A percentile compares a stretch with the other conserved stretches of the same genome.
phyloP scores from a whole-genome alignment of 2,797 vertebrate species.

The Hirundo rustica region DNA sequence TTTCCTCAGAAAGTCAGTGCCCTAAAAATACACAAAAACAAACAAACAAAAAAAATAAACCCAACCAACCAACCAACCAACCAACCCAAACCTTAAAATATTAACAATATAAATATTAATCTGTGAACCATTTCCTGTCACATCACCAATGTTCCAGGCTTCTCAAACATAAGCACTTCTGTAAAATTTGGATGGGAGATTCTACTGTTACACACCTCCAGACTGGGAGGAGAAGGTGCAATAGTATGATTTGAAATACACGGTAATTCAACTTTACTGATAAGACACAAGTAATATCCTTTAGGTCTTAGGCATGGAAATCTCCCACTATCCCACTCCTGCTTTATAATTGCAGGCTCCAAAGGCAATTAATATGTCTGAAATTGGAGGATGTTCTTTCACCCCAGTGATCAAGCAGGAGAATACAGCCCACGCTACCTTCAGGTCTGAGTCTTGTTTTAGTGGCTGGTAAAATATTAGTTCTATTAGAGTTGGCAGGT shows the following conservation, averaged over 20 bases:
- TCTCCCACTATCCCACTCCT: not conserved
- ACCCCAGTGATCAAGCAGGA: not conserved
- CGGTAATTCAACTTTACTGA: not conserved
- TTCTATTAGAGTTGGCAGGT: not conserved
- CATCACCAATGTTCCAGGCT: not conserved
- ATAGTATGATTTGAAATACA: not conserved
- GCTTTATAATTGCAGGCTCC: not conserved
- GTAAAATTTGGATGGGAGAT: not conserved
- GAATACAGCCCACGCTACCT: not conserved
- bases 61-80: not conserved
- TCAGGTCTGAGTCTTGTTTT: not conserved
- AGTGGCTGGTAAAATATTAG: not conserved
- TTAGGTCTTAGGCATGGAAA: not conserved
- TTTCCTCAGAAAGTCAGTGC: not conserved
- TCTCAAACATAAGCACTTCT: not conserved
- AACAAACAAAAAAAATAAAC: not conserved
- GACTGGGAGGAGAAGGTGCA: not conserved
- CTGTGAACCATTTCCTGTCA: not conserved
- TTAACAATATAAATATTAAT: not conserved
- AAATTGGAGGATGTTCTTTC: not conserved
- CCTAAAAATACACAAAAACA: not conserved
- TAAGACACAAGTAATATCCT: not conserved
- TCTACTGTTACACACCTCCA: not conserved
- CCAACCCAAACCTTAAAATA: not conserved
- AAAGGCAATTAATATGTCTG: not conserved